A percentile compares a stretch with the other conserved stretches of the same genome.
Evolutionary conservation across 2,797 vertebrate species (phyloP).

Genomic region (Buceros bicornis): DNA sequence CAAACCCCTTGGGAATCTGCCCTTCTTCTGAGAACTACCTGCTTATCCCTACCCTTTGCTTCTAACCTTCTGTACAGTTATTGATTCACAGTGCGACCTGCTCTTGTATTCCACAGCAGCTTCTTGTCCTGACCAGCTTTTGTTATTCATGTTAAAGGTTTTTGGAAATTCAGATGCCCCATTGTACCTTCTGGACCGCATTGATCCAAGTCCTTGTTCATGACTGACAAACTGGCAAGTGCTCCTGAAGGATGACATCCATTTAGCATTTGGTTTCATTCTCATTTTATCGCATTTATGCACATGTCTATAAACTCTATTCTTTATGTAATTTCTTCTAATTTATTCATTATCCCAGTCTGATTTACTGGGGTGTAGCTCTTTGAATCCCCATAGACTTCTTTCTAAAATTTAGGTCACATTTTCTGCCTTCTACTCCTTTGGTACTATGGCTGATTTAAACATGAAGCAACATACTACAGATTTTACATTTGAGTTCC

Average conservation of each 20-base stretch:
- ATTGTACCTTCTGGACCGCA: neutral
- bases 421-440: constrained; percentile 19
- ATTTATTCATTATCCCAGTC: neutral
- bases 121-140: neutral
- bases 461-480: neutral
- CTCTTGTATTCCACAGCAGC: neutral
- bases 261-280: neutral
- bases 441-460: neutral
- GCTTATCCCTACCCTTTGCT: neutral
- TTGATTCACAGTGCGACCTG: neutral
- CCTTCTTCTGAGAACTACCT: neutral
- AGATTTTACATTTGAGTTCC: neutral
- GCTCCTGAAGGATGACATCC: neutral
- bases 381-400: neutral
- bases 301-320: neutral
- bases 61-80: neutral
- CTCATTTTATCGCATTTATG: neutral
- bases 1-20: neutral
- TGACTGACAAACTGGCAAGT: neutral
- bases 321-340: neutral
- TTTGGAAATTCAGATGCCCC: neutral
- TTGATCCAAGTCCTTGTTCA: neutral
- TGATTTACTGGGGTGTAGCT: neutral
- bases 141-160: neutral
- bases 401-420: neutral